Percentiles rank a stretch among this genome's conserved stretches.
Evolutionary conservation across 1,140 invertebrate genomes (phyloP).

Genomic region (Drosophila watanabei): DNA sequence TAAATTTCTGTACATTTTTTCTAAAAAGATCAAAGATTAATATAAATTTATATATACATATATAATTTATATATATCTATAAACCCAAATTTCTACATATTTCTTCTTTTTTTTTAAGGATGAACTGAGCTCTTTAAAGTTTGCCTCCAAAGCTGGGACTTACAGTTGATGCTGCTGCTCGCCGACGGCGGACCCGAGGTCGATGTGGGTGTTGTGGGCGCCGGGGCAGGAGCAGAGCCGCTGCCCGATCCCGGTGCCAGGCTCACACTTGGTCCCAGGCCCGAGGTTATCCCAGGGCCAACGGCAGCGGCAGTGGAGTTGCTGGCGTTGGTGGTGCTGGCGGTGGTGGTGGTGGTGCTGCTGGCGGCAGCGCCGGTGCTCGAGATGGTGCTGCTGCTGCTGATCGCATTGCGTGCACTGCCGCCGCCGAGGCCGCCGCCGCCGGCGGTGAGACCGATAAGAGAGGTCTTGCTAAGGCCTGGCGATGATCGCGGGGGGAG

Average conservation of each 20-base stretch:
- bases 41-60: too few species aligned
- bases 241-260: slow-evolving; percentile 19
- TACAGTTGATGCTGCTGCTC: slow-evolving; percentile 89
- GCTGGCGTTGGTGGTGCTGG: background rate
- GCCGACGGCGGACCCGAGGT: slow-evolving; percentile 89
- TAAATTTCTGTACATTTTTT: too few species aligned
- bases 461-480: slow-evolving; percentile 92
- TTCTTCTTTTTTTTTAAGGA: background rate
- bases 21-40: too few species aligned
- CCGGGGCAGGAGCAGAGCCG: slow-evolving; percentile 85
- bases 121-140: background rate
- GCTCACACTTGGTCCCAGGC: slow-evolving; percentile 70
- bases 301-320: slow-evolving; percentile 10
- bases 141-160: slow-evolving; percentile 54
- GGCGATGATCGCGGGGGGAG: background rate
- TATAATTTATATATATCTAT: too few species aligned
- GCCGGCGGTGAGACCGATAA: slow-evolving; percentile 91
- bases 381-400: slow-evolving; percentile 21
- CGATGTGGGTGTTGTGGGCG: slow-evolving; percentile 88
- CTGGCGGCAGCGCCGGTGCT: background rate
- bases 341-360: background rate
- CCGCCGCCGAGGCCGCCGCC: slow-evolving; percentile 83
- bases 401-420: slow-evolving; percentile 83
- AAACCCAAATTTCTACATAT: too few species aligned
- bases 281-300: background rate